Evolutionary conservation across 2,113 vertebrate genomes (phyloP).

Genomic region (Muscicapa adusta): DNA sequence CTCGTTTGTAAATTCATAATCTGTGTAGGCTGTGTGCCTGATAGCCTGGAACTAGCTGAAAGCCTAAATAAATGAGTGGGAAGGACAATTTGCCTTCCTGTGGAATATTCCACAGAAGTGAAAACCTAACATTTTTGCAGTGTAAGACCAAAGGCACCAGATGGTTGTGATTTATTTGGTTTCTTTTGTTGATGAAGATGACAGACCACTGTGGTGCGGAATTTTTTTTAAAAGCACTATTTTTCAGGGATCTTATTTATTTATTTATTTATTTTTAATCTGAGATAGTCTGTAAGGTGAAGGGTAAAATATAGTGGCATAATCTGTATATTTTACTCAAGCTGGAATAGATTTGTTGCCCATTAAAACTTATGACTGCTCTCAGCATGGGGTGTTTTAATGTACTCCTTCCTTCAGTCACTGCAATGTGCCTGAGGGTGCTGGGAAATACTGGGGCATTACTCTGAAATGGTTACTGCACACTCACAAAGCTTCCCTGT

Average conservation of each 20-base stretch:
- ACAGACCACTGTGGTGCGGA: neutral
- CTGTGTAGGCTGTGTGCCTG: neutral
- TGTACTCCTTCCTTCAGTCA: neutral
- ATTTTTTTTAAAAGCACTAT: neutral
- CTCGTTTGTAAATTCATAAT: neutral
- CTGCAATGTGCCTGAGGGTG: accelerated
- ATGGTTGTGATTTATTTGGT: neutral
- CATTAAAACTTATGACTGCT: neutral
- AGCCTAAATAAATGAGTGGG: neutral
- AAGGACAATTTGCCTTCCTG: neutral
- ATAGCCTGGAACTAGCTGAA: neutral
- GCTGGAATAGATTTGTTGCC: neutral
- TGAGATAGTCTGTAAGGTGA: neutral
- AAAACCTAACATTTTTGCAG: neutral
- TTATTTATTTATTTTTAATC: neutral
- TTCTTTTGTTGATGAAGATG: neutral
- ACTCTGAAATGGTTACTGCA: neutral
- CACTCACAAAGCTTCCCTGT: neutral
- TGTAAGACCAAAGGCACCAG: neutral
- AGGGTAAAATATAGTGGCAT: neutral
- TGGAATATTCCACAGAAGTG: neutral
- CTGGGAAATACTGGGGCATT: neutral
- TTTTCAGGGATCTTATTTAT: neutral
- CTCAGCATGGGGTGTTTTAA: neutral
- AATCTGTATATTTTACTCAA: neutral